phyloP scores from a whole-genome alignment of 2,797 vertebrate species.

The Anguilla marmorata region DNA sequence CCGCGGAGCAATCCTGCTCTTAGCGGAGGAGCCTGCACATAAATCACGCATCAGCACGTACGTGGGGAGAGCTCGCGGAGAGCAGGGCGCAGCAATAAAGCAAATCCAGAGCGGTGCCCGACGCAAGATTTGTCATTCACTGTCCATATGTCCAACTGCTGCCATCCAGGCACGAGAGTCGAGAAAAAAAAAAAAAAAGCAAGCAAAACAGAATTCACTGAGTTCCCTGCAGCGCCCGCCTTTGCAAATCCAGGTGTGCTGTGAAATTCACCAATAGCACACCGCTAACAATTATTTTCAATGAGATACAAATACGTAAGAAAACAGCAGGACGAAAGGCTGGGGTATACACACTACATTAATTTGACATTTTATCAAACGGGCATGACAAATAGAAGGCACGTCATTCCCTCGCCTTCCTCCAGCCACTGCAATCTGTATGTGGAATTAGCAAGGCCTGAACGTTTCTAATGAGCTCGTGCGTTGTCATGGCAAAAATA shows the following conservation, averaged over 20 bases:
- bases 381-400: slow-evolving; percentile 32
- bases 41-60: slow-evolving; percentile 63
- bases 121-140: slow-evolving; percentile 61
- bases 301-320: neutral
- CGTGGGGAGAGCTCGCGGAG: slow-evolving; percentile 53
- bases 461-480: slow-evolving; percentile 21
- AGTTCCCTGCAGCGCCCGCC: neutral
- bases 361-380: slow-evolving; percentile 21
- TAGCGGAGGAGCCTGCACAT: slow-evolving; percentile 40
- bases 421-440: neutral
- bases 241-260: neutral
- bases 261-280: neutral
- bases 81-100: slow-evolving; percentile 67
- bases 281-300: neutral
- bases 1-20: slow-evolving; percentile 33
- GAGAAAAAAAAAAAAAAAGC: neutral
- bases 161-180: neutral
- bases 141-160: slow-evolving; percentile 50
- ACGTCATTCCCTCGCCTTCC: neutral
- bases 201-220: neutral
- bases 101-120: slow-evolving; percentile 58
- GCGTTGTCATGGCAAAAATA: slow-evolving; percentile 21
- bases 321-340: neutral
- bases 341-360: neutral
- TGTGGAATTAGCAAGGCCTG: slow-evolving; percentile 10